Conservation (phyloP, 2,113 vertebrate species). For the Tenebrosternarchus preto region DNA sequence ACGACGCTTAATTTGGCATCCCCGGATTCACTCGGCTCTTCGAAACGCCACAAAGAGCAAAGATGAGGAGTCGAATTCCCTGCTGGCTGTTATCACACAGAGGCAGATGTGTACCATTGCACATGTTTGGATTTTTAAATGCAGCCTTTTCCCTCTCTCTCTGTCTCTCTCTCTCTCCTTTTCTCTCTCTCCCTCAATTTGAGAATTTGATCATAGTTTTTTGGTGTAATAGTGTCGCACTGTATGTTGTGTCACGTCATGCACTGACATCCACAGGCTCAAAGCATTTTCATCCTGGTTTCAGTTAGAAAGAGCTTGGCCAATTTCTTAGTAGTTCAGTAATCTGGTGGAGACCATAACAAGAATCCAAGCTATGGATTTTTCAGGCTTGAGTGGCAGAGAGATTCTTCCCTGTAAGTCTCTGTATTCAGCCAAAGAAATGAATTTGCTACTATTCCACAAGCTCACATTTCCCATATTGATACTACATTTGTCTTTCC, state of each 20-base stretch:
- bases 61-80: conserved; percentile 50
- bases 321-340: neutral
- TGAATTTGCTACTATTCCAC: neutral
- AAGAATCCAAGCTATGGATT: neutral
- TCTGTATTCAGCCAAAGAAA: neutral
- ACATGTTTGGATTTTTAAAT: conserved; percentile 23
- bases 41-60: conserved; percentile 56
- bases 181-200: neutral
- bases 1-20: conserved; percentile 74
- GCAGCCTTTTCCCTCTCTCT: neutral
- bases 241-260: neutral
- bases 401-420: neutral
- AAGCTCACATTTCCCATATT: neutral
- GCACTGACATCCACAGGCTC: neutral
- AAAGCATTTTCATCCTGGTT: neutral
- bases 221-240: neutral
- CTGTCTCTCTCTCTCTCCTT: neutral
- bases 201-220: neutral
- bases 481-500: neutral
- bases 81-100: conserved; percentile 55
- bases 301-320: neutral
- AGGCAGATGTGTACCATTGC: conserved; percentile 49
- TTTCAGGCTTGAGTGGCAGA: neutral
- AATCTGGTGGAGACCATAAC: neutral
- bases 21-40: conserved; percentile 59